A percentile compares a stretch with the other conserved stretches of the same genome.
Conservation (phyloP, 2,797 vertebrate genomes). For the Oophaga sylvatica region DNA sequence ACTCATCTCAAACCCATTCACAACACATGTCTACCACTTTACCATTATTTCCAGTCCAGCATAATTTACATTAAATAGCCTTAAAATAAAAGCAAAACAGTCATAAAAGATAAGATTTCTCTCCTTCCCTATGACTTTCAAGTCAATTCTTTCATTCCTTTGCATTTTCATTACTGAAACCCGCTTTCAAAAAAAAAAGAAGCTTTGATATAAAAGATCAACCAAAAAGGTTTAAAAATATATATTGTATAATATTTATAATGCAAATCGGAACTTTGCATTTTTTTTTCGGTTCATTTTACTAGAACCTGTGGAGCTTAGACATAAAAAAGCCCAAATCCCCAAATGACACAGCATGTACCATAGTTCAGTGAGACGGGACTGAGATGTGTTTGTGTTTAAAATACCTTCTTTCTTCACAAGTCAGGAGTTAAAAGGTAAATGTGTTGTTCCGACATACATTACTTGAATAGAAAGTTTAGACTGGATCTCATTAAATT, state of each 20-base stretch:
- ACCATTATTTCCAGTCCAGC: background rate
- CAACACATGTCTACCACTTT: background rate
- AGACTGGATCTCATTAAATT: slow-evolving; percentile 54
- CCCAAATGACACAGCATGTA: slow-evolving; percentile 70
- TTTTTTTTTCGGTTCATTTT: slow-evolving; percentile 70
- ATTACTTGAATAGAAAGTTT: slow-evolving; percentile 51
- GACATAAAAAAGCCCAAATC: slow-evolving; percentile 69
- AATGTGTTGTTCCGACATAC: slow-evolving; percentile 46
- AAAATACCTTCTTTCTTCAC: slow-evolving; percentile 66
- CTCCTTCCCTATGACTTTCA: slow-evolving; percentile 72
- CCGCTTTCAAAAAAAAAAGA: slow-evolving; percentile 72
- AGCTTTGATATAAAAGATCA: slow-evolving; percentile 80
- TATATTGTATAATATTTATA: slow-evolving; percentile 78
- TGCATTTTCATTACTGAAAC: slow-evolving; percentile 79
- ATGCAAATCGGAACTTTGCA: slow-evolving; percentile 78
- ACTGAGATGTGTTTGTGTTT: slow-evolving; percentile 65
- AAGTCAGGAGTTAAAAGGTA: slow-evolving; percentile 62
- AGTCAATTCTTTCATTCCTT: slow-evolving; percentile 78
- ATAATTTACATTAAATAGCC: background rate
- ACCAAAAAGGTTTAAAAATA: slow-evolving; percentile 75
- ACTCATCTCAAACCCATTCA: no score
- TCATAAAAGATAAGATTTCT: slow-evolving; percentile 49
- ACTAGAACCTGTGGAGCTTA: slow-evolving; percentile 72
- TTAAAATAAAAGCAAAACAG: slow-evolving; percentile 16
- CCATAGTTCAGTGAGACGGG: slow-evolving; percentile 75